Conservation (phyloP, 2,113 vertebrate genomes). For the Gallinago undulata region DNA sequence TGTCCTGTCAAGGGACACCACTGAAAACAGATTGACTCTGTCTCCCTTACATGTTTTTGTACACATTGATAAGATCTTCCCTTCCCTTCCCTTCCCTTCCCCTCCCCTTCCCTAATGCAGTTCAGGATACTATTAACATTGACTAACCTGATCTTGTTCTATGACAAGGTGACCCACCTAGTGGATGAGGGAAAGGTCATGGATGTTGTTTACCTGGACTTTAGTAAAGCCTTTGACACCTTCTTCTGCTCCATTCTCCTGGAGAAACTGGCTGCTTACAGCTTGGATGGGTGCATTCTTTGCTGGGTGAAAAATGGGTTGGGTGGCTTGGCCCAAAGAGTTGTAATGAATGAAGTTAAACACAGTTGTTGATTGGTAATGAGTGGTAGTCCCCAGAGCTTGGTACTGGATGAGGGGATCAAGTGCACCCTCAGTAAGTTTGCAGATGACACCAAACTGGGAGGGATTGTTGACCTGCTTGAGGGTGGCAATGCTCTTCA, state of each 20-base stretch:
- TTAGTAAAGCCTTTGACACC: not conserved
- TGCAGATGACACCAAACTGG: not conserved
- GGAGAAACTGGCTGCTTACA: not conserved
- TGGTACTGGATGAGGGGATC: rapidly evolving
- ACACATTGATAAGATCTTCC: no score
- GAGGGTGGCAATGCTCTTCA: not conserved
- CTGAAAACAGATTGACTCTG: no score
- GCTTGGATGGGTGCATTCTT: not conserved
- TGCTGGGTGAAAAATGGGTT: not conserved
- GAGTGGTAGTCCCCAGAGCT: not conserved
- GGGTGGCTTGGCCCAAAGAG: no score
- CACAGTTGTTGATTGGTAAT: rapidly evolving
- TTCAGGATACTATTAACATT: not conserved
- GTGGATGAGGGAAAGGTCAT: not conserved
- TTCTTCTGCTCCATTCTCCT: not conserved
- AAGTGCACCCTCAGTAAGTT: no score
- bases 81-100: no score
- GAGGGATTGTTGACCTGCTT: not conserved
- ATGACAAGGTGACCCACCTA: not conserved
- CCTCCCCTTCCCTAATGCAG: not conserved
- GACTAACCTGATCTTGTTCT: not conserved
- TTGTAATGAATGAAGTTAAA: not conserved
- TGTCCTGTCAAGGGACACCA: not conserved
- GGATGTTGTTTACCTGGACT: no score
- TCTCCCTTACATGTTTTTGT: no score